Conservation (phyloP, 2,113 vertebrate genomes). For the Ictalurus furcatus region DNA sequence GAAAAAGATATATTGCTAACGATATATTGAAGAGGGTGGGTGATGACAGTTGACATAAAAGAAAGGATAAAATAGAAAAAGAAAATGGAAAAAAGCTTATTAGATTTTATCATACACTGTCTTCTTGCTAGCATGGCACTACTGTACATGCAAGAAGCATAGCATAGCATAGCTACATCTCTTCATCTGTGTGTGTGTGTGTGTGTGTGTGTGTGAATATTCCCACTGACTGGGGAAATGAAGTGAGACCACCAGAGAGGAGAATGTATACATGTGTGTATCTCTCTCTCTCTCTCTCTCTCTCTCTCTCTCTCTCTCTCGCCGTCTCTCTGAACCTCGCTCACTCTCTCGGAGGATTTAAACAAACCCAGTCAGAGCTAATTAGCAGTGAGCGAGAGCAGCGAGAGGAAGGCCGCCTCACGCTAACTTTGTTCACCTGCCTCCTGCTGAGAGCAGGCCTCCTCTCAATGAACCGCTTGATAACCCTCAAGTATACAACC, state of each 20-base stretch:
- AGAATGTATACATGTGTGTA: conserved; percentile 39
- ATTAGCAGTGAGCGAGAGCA: conserved; percentile 79
- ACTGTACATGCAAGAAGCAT: background rate
- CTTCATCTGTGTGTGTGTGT: conserved; percentile 49
- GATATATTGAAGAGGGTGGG: background rate
- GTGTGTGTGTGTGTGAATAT: conserved; percentile 60
- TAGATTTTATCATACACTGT: background rate
- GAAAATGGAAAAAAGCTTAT: background rate
- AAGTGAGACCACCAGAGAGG: conserved; percentile 72
- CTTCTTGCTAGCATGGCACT: background rate
- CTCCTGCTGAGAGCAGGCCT: conserved; percentile 79
- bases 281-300: conserved; percentile 56
- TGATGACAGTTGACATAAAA: background rate
- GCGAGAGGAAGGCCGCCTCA: conserved; percentile 72
- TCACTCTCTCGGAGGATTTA: conserved; percentile 75
- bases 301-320: conserved; percentile 56
- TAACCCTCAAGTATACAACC: conserved; percentile 77
- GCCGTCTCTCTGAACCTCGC: conserved; percentile 65
- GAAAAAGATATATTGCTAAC: background rate
- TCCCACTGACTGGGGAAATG: conserved; percentile 71
- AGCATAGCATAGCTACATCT: background rate
- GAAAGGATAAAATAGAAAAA: background rate
- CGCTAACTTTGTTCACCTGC: conserved; percentile 82
- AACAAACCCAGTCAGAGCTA: conserved; percentile 82
- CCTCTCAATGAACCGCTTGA: conserved; percentile 80